Base-by-base conservation (phyloP, 2,888 invertebrate species). In the Ophioninae sp. region DNA sequence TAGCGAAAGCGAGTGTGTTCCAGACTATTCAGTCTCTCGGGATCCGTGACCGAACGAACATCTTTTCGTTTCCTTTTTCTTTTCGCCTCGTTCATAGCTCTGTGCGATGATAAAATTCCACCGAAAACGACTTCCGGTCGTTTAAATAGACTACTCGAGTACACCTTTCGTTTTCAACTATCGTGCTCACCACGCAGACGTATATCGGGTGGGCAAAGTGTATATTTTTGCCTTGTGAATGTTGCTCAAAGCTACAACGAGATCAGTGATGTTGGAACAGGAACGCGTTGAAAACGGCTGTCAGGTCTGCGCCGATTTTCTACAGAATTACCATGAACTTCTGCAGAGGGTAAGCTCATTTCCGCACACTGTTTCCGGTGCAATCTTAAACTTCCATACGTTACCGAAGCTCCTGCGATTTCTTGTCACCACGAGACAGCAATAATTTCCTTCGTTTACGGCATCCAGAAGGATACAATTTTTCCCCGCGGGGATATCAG, bases 281-380 rank as follows among this genome's bases (percentile, higher is more conserved):
- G 96, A 95, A 92, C 94, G 95, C 87, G 94, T 88, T 88, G 93
- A 94, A 89, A 92, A 94, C 90, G 94, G 95, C 87, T 96, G 96
- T 88, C 96, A 96, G 93, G 95, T 96, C 89, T 94, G 96, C 93
- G 96, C 96, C 91, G 96, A 96, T 93, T 96, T 96, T 93, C 94
- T 96, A 89, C 93, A 95, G 89, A 94, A 96, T 90, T 95, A 96
- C 91, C 95, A 95, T 87, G 95, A 96, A 89, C 94, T 96, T 90
- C 94, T 96, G 93, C 94, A 94, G 93, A 95, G 95, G 96, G 96
- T 96, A 95, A 94, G 93, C 65, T 13, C 50, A 13, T 6, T 17
- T 2, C 50, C 50, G 50, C 50, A 17, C 13, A 17, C 50, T 13
- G 50, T 50, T 50, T 50, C 17, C 5, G 50, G 17, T 10, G 2